Percentiles rank a stretch among this genome's conserved stretches.
Evolutionary conservation across 2,797 vertebrate species (phyloP).

Genomic region (Margarornis squamiger): DNA sequence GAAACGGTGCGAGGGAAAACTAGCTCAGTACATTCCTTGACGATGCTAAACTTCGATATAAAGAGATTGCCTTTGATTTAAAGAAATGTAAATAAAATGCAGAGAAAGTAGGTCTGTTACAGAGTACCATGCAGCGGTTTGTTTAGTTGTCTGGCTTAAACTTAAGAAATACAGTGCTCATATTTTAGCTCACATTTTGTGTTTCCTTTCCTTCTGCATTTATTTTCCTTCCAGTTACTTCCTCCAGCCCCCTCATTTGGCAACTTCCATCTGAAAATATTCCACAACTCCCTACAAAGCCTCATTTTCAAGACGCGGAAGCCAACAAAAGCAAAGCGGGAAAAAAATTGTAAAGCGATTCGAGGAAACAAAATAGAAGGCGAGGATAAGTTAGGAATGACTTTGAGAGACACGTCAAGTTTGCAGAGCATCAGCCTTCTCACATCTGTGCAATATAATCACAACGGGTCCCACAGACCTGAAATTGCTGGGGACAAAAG

Average conservation of each 20-base stretch:
- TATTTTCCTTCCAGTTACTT: slow-evolving; percentile 15
- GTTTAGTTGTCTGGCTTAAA: not conserved
- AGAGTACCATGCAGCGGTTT: not conserved
- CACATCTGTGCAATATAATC: slow-evolving; percentile 21
- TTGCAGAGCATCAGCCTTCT: slow-evolving; percentile 29
- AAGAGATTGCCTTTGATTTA: not conserved
- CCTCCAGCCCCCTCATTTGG: not conserved
- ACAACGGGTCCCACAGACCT: slow-evolving; percentile 23
- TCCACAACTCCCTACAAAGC: not conserved
- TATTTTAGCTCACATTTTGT: not conserved
- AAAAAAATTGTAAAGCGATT: not conserved
- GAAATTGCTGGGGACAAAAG: not conserved
- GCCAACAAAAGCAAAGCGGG: not conserved
- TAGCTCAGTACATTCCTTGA: not conserved
- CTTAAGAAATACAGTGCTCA: not conserved
- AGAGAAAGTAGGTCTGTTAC: not conserved
- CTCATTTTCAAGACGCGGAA: not conserved
- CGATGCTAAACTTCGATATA: slow-evolving; percentile 25
- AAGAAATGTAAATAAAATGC: not conserved
- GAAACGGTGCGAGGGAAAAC: not conserved
- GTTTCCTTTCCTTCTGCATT: not conserved
- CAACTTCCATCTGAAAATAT: not conserved
- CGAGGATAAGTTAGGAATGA: slow-evolving; percentile 29
- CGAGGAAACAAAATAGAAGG: slow-evolving; percentile 1
- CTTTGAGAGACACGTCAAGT: slow-evolving; percentile 34